Evolutionary conservation across 2,797 vertebrate genomes (phyloP).

Genomic region (Anableps anableps): DNA sequence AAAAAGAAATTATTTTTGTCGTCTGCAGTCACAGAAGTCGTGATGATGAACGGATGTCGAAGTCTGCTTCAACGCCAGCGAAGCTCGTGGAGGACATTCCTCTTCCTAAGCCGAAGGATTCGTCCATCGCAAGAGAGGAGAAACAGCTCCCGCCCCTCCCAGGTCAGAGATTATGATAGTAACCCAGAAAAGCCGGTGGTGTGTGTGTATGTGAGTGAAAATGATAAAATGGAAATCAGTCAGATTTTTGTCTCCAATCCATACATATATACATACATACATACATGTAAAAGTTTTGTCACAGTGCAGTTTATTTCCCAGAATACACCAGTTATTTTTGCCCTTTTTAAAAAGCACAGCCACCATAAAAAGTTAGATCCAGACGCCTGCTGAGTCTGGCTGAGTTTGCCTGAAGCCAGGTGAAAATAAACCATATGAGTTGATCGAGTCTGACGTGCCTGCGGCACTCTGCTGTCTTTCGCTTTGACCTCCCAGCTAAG

Average conservation of each 20-base stretch:
- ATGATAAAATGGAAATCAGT: background rate
- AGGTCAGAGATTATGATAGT: conserved; percentile 79
- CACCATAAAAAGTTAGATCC: conserved; percentile 42
- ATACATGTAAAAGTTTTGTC: too few species aligned
- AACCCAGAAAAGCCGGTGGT: background rate
- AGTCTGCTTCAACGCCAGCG: conserved; percentile 88
- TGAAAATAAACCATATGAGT: conserved; percentile 74
- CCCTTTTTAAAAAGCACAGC: conserved; percentile 42
- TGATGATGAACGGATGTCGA: conserved; percentile 91
- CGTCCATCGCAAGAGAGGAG: conserved; percentile 83
- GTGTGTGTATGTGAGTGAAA: background rate
- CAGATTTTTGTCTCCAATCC: background rate
- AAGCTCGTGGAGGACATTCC: conserved; percentile 87
- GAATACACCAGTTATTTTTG: background rate
- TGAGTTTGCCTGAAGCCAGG: conserved; percentile 62
- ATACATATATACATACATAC: too few species aligned
- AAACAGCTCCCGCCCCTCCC: conserved; percentile 93
- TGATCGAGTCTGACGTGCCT: conserved; percentile 78
- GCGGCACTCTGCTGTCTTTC: conserved; percentile 67
- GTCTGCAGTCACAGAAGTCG: conserved; percentile 89
- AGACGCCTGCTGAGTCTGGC: conserved; percentile 70
- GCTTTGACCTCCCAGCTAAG: conserved; percentile 71
- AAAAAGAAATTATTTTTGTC: conserved; percentile 43
- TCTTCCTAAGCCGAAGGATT: conserved; percentile 86
- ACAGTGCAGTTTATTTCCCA: background rate